These are phyloP conservation scores for Rhynchomys soricoides DNA, from an alignment of 2,113 vertebrate species.

Conservation along the genomic window DNA sequence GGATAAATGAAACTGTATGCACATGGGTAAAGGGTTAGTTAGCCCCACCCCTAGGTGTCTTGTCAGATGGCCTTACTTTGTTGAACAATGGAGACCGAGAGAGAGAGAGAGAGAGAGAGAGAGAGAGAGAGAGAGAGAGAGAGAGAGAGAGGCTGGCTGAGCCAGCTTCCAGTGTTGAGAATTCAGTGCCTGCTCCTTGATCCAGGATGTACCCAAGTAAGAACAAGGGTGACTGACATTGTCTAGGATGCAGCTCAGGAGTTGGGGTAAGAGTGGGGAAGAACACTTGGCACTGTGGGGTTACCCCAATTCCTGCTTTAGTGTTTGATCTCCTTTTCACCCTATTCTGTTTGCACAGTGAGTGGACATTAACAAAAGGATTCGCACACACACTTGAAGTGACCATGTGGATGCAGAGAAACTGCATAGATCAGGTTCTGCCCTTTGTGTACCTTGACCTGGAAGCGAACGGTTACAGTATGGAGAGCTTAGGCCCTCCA, in stretches of 20 bases:
- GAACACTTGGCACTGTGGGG: background rate
- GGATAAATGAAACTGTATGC: slow-evolving; percentile 8
- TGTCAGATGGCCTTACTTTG: background rate
- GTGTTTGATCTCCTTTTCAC: background rate
- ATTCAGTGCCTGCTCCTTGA: background rate
- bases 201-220: background rate
- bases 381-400: background rate
- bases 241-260: background rate
- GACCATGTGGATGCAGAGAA: background rate
- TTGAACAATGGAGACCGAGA: background rate
- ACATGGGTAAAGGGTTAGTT: slow-evolving; percentile 26
- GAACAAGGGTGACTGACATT: background rate
- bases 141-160: background rate
- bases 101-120: background rate
- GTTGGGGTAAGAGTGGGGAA: background rate
- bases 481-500: background rate
- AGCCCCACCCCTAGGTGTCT: background rate
- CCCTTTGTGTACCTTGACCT: background rate
- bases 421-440: background rate
- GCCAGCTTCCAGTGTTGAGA: background rate
- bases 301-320: background rate
- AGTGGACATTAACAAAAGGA: background rate
- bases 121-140: background rate
- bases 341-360: background rate
- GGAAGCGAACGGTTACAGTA: background rate